Evolutionary conservation across 1,140 invertebrate genomes (phyloP).

Genomic region (Microplitis demolitor): DNA sequence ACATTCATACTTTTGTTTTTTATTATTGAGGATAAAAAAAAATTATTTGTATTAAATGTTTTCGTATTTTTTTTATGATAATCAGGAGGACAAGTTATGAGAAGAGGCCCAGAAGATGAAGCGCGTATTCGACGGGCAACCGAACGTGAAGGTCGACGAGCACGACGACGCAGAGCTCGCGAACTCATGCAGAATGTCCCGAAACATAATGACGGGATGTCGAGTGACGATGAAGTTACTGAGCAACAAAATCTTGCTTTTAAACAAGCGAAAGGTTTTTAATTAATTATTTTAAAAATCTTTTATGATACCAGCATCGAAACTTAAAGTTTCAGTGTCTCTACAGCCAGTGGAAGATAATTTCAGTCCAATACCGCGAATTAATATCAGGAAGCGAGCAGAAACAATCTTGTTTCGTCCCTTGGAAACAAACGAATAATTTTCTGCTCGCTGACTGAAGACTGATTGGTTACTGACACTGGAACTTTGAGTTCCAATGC

Average conservation of each 20-base stretch:
- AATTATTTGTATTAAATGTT: not conserved
- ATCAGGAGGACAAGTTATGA: slow-evolving; percentile 54
- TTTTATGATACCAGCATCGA: too few species aligned
- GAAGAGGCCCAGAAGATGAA: slow-evolving; percentile 69
- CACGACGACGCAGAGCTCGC: slow-evolving; percentile 74
- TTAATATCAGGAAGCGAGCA: too few species aligned
- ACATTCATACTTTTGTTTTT: not conserved
- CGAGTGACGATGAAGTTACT: slow-evolving; percentile 95
- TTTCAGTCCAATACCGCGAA: too few species aligned
- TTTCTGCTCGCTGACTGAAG: too few species aligned
- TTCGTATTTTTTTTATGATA: slow-evolving; percentile 14
- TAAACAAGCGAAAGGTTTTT: slow-evolving; percentile 58
- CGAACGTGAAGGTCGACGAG: slow-evolving; percentile 87
- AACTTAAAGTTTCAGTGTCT: too few species aligned
- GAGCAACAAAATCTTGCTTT: slow-evolving; percentile 78
- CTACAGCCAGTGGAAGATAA: too few species aligned
- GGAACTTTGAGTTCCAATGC: too few species aligned
- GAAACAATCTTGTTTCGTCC: too few species aligned
- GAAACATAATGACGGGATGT: slow-evolving; percentile 90
- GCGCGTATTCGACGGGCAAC: slow-evolving; percentile 78
- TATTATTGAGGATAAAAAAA: not conserved
- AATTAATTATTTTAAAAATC: too few species aligned
- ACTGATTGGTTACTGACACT: too few species aligned
- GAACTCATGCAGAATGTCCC: slow-evolving; percentile 64
- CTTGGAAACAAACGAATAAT: too few species aligned